Percentiles rank a stretch among this genome's conserved stretches.
These are phyloP conservation scores for Apoda limacodes DNA, from an alignment of 2,888 invertebrate genomes.

Conservation along the genomic window DNA sequence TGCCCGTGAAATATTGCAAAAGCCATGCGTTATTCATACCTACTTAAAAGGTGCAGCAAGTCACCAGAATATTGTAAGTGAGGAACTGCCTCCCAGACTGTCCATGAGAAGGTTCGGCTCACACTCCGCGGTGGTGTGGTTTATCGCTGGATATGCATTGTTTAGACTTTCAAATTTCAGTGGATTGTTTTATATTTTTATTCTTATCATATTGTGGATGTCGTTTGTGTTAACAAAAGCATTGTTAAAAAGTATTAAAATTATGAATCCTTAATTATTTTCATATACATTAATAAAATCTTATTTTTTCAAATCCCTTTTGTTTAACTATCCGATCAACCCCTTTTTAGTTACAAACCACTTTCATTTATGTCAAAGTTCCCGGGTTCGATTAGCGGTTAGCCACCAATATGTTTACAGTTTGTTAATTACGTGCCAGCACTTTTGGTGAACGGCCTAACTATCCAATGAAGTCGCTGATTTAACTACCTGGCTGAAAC, in stretches of 20 bases:
- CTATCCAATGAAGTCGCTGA: no score
- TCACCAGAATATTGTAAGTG: slow-evolving; percentile 65
- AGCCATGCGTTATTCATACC: slow-evolving; percentile 72
- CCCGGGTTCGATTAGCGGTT: no score
- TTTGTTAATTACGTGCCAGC: no score
- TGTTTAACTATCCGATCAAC: no score
- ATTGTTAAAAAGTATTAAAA: slow-evolving; percentile 37
- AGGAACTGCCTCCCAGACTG: slow-evolving; percentile 74
- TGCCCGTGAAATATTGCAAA: slow-evolving; percentile 71
- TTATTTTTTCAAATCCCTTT: no score
- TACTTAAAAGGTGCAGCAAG: slow-evolving; percentile 72
- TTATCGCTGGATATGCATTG: slow-evolving; percentile 61
- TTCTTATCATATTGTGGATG: slow-evolving; percentile 54
- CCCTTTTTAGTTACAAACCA: no score
- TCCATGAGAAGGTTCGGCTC: slow-evolving; percentile 77
- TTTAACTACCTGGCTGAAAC: no score
- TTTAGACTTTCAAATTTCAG: slow-evolving; percentile 66
- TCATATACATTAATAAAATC: not conserved
- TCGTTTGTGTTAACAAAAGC: slow-evolving; percentile 62
- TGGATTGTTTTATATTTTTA: slow-evolving; percentile 55
- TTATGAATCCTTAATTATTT: no score
- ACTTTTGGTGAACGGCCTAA: no score
- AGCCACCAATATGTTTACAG: no score
- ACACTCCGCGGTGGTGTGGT: slow-evolving; percentile 67
- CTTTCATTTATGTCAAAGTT: no score